Evolutionary conservation across 2,797 vertebrate genomes (phyloP).

Genomic region (Paguma larvata): DNA sequence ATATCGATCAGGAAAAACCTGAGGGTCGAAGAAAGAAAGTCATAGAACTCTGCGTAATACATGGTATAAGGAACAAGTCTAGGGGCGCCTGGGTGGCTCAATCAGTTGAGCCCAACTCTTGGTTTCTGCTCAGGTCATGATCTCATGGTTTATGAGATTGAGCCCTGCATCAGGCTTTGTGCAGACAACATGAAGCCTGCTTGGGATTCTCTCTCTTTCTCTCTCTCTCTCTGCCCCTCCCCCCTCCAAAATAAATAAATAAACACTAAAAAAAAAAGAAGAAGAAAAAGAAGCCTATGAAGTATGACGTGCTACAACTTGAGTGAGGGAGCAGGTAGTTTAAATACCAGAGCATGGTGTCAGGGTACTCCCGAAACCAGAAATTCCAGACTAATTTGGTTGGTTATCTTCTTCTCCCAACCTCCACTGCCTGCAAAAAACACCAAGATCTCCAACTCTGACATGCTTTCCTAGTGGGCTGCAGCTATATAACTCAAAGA

Average conservation of each 20-base stretch:
- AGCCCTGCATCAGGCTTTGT: too few relatives aligned
- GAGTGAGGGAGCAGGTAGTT: slow-evolving; percentile 25
- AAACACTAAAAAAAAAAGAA: not conserved
- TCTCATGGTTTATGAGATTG: too few relatives aligned
- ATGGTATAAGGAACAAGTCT: not conserved
- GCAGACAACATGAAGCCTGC: not conserved
- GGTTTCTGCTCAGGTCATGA: too few relatives aligned
- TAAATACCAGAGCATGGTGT: not conserved
- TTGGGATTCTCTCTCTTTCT: not conserved
- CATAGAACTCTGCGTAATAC: not conserved
- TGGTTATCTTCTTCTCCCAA: rapidly evolving
- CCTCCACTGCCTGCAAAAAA: not conserved
- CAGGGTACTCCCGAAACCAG: not conserved
- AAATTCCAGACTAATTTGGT: not conserved
- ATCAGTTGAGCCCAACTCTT: too few relatives aligned
- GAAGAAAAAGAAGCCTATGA: not conserved
- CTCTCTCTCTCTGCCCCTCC: not conserved
- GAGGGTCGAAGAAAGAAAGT: not conserved
- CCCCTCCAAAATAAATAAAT: not conserved
- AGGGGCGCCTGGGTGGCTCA: too few relatives aligned
- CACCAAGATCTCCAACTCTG: not conserved
- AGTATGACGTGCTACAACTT: not conserved
- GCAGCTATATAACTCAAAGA: not conserved
- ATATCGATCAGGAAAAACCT: not conserved
- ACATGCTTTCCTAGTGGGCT: not conserved